phyloP scores from a whole-genome alignment of 2,797 vertebrate species.

The Luscinia luscinia region DNA sequence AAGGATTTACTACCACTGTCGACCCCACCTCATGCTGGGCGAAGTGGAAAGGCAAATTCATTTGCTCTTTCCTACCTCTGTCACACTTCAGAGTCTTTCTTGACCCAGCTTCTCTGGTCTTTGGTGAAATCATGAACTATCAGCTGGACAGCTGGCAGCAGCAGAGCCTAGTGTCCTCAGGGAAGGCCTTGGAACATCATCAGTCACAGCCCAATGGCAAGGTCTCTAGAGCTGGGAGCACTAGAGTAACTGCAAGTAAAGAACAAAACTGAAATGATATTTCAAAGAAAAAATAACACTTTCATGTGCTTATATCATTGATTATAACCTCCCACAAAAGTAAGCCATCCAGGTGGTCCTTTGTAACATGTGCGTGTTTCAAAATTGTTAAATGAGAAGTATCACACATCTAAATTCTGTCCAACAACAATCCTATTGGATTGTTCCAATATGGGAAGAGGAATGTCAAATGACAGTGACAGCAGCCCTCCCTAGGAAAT shows the following conservation, averaged over 20 bases:
- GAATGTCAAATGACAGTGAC: background rate
- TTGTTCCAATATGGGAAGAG: background rate
- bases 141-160: background rate
- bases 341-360: background rate
- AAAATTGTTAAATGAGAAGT: background rate
- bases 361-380: background rate
- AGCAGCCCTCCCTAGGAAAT: background rate
- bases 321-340: background rate
- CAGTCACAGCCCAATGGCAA: background rate
- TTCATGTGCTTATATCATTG: background rate
- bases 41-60: background rate
- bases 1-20: background rate
- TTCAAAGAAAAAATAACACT: background rate
- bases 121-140: background rate
- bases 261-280: background rate
- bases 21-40: background rate
- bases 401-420: background rate
- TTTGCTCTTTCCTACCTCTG: background rate
- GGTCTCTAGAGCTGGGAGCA: background rate
- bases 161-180: background rate
- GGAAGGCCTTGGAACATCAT: background rate
- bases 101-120: background rate
- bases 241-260: background rate
- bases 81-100: background rate
- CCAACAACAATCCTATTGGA: background rate